Base-by-base conservation (phyloP, 1,140 invertebrate genomes). In the Doryteuthis pealeii region DNA sequence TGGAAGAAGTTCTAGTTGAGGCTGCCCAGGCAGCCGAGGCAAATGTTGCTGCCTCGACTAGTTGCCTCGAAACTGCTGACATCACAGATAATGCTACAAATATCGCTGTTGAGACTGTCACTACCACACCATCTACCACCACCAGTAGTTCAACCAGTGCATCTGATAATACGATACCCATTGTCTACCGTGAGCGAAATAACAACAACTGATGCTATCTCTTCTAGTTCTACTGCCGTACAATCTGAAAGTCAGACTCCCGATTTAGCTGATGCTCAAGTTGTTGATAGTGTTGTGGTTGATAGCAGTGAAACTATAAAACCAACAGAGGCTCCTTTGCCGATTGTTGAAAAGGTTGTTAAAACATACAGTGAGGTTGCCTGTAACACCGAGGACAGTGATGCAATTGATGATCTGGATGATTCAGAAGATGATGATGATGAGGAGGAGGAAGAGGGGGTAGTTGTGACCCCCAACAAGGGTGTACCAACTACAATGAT, bases 41-140 rank as follows among this genome's bases (percentile, higher is more conserved):
- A 40, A 3, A 40, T 40, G 35, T 40, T 3, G 35, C 49, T 75
- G 15, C 70, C 31, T 43, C 40, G 3, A 40, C 35, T 40, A 40
- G 35, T 40, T 40, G 35, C 35, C 35, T 40, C 35, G 35, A 40
- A 10, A 40, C 35, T 40, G 35, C 35, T 10, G 35, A 40, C 10
- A 40, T 40, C 35, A 40, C 35, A 40, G 35, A 40, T 40, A 40
- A 5, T 40, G 35, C 35, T 40, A 40, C 68, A 73, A 73, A 2
- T 76, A 71, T 72, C 65, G 69, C 33, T 70, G 72, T 43, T 72
- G 70, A 35, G 62, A 70, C 22, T 35, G 35, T 15, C 45, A 67
- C 32, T 28, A 40, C 35, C 10, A 40, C 35, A 40, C 3, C 35
- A 5, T 3, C 35, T 3, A 40, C 35, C 10, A 10, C 35, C 10